These are phyloP conservation scores for Cathartes aura DNA, from an alignment of 2,113 vertebrate genomes.

Conservation along the genomic window DNA sequence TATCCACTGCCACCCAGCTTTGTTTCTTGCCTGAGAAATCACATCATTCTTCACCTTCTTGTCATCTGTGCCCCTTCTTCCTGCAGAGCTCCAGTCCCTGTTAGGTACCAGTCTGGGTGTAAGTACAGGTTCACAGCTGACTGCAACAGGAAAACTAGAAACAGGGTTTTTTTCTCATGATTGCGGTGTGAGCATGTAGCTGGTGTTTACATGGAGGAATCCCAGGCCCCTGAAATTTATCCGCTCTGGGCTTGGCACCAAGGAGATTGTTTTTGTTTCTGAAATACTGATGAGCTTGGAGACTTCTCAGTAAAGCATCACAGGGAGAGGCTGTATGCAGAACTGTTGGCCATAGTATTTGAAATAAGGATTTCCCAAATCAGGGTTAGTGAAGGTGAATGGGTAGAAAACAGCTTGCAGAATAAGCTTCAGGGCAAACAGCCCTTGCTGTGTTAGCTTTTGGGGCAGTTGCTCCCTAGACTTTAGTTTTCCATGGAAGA, in stretches of 20 bases:
- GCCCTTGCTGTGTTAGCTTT: background rate
- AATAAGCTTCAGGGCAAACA: background rate
- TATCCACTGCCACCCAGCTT: background rate
- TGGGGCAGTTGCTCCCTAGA: background rate
- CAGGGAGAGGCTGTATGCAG: background rate
- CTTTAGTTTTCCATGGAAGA: rapidly evolving
- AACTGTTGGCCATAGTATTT: background rate
- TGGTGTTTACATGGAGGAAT: background rate
- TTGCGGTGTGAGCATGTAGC: background rate
- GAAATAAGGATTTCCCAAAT: background rate
- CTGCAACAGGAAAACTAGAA: background rate
- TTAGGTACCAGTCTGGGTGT: background rate
- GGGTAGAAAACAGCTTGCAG: background rate
- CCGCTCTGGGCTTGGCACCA: rapidly evolving
- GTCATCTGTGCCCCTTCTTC: background rate
- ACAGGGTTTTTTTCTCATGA: background rate
- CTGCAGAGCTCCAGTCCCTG: background rate
- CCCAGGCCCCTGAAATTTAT: background rate
- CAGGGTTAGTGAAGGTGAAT: background rate
- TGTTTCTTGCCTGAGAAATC: background rate
- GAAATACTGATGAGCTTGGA: background rate
- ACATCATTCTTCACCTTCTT: background rate
- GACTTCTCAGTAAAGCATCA: background rate
- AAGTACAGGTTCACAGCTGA: background rate
- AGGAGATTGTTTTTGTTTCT: background rate